Base-by-base conservation (phyloP, 2,888 invertebrate species). In the Lordiphosa fenestrarum region DNA sequence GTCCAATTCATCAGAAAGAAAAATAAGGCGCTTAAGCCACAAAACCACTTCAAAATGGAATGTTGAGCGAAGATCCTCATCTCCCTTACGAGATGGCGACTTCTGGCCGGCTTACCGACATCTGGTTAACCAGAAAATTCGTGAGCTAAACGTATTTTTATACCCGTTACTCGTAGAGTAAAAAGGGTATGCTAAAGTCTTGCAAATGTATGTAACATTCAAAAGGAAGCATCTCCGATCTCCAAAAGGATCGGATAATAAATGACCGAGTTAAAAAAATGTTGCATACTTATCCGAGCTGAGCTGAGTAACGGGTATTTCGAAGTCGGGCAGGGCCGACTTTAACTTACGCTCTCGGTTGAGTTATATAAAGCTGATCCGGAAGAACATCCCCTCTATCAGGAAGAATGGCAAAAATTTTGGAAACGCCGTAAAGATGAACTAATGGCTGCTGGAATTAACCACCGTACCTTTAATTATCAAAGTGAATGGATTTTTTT, bases 341-440 rank as follows among this genome's bases (percentile, higher is more conserved):
- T n/a, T n/a, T n/a, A n/a, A n/a, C n/a, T n/a, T n/a, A n/a, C n/a
- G n/a, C n/a, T n/a, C n/a, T n/a, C n/a, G n/a, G n/a, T 94, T 54
- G 64, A 68, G 3, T 48, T 76, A 3, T 88, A 85, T 57, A 76
- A 78, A 84, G 93, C 94, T 82, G 94, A 95, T 84, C 96, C 96
- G 0, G 96, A 96, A 86, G 94, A 94, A 69, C 96, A 96, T 89
- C 96, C 96, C 0, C 91, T 93, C 6, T 96, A 96, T 86, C 94
- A 94, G 0, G 94, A 94, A 42, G 96, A 96, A 86, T 96, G 96
- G 96, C 95, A 95, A 86, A 93, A 93, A 85, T 96, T 95, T 88
- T 96, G 96, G 96, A 95, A 95, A 84, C 91, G 91, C 25, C 92
- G 95, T 1, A 95, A 94, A 86, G 94, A 94, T 86, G 94, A 95